phyloP scores from a whole-genome alignment of 37 sponge, comb jelly and placozoan genomes.

The Lycopodina hypogea region DNA sequence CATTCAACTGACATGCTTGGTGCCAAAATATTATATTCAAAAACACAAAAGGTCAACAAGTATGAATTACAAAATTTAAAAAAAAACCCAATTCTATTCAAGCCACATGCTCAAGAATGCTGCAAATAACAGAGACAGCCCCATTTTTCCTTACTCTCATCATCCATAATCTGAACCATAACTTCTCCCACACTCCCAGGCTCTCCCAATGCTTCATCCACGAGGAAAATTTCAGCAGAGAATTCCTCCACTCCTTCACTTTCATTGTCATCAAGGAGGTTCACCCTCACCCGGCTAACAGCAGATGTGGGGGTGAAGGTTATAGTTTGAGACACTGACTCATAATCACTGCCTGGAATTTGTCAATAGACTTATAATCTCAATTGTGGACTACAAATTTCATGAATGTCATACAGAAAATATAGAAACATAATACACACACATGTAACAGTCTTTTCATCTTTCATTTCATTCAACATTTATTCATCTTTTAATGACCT shows the following conservation, averaged over 20 bases:
- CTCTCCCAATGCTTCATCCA: conserved; percentile 2
- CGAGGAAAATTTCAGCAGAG: background rate
- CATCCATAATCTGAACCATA: background rate
- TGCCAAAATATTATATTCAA: too few species aligned
- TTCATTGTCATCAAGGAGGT: conserved; percentile 3
- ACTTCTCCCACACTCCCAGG: background rate
- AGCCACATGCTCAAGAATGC: background rate
- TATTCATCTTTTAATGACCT: too few species aligned
- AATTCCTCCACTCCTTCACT: conserved; percentile 26
- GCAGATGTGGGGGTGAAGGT: conserved; percentile 8
- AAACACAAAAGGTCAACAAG: too few species aligned
- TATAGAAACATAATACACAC: too few species aligned
- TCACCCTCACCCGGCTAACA: background rate
- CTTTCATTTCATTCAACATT: too few species aligned
- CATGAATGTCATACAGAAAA: too few species aligned
- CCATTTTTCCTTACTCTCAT: conserved; percentile 8
- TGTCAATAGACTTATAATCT: too few species aligned
- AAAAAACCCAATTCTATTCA: too few species aligned
- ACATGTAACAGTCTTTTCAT: too few species aligned
- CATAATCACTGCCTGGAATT: conserved; percentile 14
- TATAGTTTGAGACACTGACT: background rate
- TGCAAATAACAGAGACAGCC: background rate
- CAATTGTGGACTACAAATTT: too few species aligned
- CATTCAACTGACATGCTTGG: too few species aligned
- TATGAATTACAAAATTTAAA: too few species aligned